Evolutionary conservation across 2,113 vertebrate species (phyloP).

Genomic region (Cepphus grylle): DNA sequence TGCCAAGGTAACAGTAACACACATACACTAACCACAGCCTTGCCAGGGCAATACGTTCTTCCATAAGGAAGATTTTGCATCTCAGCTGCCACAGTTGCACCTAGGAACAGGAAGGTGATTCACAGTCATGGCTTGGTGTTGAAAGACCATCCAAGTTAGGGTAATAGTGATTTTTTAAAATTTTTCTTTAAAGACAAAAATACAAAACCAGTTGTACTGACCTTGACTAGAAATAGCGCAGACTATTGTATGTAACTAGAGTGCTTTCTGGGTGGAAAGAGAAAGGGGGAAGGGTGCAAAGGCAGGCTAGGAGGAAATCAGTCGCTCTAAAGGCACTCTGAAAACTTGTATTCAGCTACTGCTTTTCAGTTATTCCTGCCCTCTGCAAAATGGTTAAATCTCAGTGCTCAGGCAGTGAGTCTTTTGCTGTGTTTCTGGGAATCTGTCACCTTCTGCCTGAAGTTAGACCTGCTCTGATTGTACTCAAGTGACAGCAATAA

Average conservation of each 20-base stretch:
- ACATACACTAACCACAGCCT: background rate
- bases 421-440: background rate
- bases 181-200: background rate
- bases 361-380: background rate
- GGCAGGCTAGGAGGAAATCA: background rate
- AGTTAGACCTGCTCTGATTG: background rate
- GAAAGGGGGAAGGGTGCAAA: background rate
- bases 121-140: background rate
- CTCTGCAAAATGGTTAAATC: background rate
- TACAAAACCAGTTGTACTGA: background rate
- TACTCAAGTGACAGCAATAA: too few species aligned
- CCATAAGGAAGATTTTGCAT: background rate
- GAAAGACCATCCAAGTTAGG: background rate
- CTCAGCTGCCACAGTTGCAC: background rate
- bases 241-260: background rate
- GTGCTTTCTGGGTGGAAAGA: background rate
- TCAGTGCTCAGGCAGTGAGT: background rate
- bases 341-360: background rate
- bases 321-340: background rate
- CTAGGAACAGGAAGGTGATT: background rate
- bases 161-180: background rate
- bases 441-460: background rate
- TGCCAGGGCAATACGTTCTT: background rate
- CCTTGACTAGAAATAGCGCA: background rate
- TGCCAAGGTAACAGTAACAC: background rate